Evolutionary conservation across 2,797 vertebrate species (phyloP), one percentile per base, ranked within the genome.

Genomic region (Phaenicophaeus curvirostris): DNA sequence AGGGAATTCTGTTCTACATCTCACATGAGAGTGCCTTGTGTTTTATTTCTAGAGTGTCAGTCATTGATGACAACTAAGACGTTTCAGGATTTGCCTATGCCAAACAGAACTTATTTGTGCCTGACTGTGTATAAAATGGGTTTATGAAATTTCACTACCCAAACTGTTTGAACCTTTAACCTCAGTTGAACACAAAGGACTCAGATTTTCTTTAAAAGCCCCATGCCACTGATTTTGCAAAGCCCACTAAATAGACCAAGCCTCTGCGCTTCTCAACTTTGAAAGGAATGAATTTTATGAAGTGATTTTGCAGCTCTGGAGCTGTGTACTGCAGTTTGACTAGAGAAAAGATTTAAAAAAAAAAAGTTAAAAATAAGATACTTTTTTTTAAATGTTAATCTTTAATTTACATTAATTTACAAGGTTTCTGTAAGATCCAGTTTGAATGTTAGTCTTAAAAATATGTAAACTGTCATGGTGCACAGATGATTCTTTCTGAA

Each of bases 321-420:
- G 37, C 39, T 17, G 19, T 51, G 55, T 50, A 62, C 50, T 54
- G 35, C 27, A 71, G 53, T 35, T 63, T n/a, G 44, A 30, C 20
- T 46, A 21, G 21, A 5, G 18, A 16, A 28, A 27, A 18, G 18
- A 57, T 55, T 42, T 42, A 15, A n/a, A 33, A 41, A 23, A 41
- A 66, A 53, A 33, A 4, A 0, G 76, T 93, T 72, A 73, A 81
- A 86, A 84, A 74, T 6, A 54, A 65, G 51, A 92, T 39, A 33
- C 80, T 51, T 7, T 65, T 93, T 87, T 46, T 1, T n/a, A 93
- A 80, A 93, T 69, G 59, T 74, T 94, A 82, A n/a, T n/a, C n/a
- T n/a, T n/a, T n/a, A n/a, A n/a, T n/a, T n/a, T n/a, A n/a, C 59
- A 90, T 75, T 66, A 73, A 83, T 92, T 93, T 79, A 59, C 59